Percentiles rank a stretch among this genome's conserved stretches.
These are phyloP conservation scores for Anthoscopus minutus DNA, from an alignment of 2,113 vertebrate species.

Conservation along the genomic window DNA sequence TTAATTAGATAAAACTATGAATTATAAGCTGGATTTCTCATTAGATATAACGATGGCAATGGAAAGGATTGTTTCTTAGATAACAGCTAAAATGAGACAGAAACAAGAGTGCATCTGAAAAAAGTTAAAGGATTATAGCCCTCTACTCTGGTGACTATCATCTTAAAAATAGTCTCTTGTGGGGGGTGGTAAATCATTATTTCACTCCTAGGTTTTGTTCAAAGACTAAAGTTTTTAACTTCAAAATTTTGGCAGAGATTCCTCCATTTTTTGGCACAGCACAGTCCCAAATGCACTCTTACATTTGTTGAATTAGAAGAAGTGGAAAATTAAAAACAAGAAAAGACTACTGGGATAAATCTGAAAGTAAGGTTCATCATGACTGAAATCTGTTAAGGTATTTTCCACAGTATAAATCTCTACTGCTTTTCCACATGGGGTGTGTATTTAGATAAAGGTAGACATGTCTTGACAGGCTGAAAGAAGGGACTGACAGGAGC, in stretches of 20 bases:
- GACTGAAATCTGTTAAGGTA: not conserved
- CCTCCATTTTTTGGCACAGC: not conserved
- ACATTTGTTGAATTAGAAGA: not conserved
- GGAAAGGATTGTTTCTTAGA: not conserved
- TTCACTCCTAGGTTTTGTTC: not conserved
- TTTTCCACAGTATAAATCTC: not conserved
- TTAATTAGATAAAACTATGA: not conserved
- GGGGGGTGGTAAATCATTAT: not conserved
- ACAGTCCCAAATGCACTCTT: not conserved
- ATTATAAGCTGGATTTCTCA: not conserved
- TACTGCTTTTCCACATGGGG: not conserved
- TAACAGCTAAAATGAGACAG: not conserved
- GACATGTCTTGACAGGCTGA: not conserved
- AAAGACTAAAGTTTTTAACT: not conserved
- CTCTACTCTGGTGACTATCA: not conserved
- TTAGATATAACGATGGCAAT: not conserved
- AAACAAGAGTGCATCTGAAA: not conserved
- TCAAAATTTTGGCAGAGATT: slow-evolving; percentile 6
- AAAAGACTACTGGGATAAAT: not conserved
- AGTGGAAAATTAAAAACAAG: not conserved
- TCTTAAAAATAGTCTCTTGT: not conserved
- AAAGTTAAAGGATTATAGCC: not conserved
- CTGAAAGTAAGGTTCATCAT: not conserved
- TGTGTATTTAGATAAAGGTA: not conserved
- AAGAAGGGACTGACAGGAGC: not conserved